Percentiles rank a stretch among this genome's conserved stretches.
phyloP scores from a whole-genome alignment of 1,140 invertebrate species.

The Cepaea nemoralis region DNA sequence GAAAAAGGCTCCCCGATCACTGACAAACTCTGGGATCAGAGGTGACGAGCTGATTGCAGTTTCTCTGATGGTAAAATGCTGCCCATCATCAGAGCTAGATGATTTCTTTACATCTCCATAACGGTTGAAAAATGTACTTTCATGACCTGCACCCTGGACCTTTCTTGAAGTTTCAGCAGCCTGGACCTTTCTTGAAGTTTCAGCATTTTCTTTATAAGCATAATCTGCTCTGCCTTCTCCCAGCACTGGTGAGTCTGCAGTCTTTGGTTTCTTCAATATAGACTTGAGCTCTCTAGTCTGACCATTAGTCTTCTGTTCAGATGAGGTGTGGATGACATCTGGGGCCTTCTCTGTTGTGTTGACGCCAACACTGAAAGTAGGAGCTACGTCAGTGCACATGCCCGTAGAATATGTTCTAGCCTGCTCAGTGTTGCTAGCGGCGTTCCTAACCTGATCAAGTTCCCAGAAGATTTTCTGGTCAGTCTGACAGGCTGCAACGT shows the following conservation, averaged over 20 bases:
- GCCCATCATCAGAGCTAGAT: not conserved
- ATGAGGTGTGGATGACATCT: constrained; percentile 1
- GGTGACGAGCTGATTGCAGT: not conserved
- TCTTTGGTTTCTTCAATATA: constrained; percentile 13
- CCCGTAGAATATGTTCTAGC: constrained; percentile 47
- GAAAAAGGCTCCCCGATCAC: not conserved
- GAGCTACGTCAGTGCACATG: constrained; percentile 46
- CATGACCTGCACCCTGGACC: constrained; percentile 27
- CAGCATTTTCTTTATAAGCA: not conserved
- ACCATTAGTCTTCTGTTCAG: constrained; percentile 13
- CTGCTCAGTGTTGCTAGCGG: constrained; percentile 60
- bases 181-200: not conserved
- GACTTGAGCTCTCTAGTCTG: constrained; percentile 21
- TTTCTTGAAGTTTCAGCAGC: constrained; percentile 15
- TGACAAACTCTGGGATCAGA: not conserved
- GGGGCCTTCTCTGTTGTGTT: constrained; percentile 34
- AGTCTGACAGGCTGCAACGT: constrained; percentile 52
- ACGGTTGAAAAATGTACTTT: constrained; percentile 5
- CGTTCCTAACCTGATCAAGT: constrained; percentile 58
- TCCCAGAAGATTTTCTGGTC: constrained; percentile 61
- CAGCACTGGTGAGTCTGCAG: constrained; percentile 15
- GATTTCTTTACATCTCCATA: not conserved
- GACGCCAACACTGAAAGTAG: constrained; percentile 39
- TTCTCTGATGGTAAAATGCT: constrained; percentile 20
- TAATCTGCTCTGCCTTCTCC: not conserved